Base-by-base conservation (phyloP, 1,140 invertebrate genomes). In the Lucilia sericata region DNA sequence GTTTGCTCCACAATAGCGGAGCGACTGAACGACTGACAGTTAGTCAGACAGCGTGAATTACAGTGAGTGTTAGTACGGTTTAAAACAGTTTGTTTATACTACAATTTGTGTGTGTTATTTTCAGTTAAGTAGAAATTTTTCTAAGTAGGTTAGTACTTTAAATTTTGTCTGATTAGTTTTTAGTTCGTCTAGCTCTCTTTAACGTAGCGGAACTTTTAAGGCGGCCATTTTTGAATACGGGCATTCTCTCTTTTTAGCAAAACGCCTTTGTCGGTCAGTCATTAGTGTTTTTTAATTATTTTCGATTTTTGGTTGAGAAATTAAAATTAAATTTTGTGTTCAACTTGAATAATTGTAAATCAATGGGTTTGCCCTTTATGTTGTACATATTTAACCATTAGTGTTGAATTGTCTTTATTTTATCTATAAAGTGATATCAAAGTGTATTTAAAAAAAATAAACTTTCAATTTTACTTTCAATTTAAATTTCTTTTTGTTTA, bases 121-220 rank as follows among this genome's bases (percentile, higher is more conserved):
- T 78, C 47, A n/a, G 21, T n/a, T 17, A 47, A 47, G 34, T 78
- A 19, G 75, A 70, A 70, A 70, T 70, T 78, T 75, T 34, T 34
- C 14, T 51, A 80, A 51, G 42, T 80, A 30, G 76, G 76, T 80
- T 80, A 80, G 42, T 51, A 80, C 76, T 80, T 42, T 21, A 80
- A 47, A 49, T 51, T 21, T 47, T 80, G n/a, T 36, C 14, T 42
- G 17, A 42, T 60, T 60, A 14, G 14, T 60, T 60, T 21, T 80
- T 49, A 80, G 76, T 80, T 49, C 21, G 76, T 80, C 49, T 80
- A 49, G 76, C 76, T 21, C 76, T 80, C 42, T 80, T 80, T 80
- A 80, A 80, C 42, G 76, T 49, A 51, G 42, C 76, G 76, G 76
- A 80, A 80, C 76, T n/a, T n/a, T n/a, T n/a, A n/a, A n/a, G n/a